phyloP scores from a whole-genome alignment of 2,888 invertebrate genomes.

The Philaethria dido region DNA sequence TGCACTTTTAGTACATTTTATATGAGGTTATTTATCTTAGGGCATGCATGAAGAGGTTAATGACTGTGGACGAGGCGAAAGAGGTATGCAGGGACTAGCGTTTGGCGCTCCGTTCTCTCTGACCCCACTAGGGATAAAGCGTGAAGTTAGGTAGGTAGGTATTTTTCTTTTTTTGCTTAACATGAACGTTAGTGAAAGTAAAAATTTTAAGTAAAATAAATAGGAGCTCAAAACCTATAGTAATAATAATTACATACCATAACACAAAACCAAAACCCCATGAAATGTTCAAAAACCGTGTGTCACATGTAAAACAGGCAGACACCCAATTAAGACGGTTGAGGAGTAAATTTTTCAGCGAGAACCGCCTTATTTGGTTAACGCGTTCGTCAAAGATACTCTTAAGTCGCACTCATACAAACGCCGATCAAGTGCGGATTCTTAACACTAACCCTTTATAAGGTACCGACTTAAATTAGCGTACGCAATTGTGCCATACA shows the following conservation, averaged over 20 bases:
- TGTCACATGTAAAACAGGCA: slow-evolving; percentile 59
- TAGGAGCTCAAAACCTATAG: too few species aligned
- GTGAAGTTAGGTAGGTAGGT: too few species aligned
- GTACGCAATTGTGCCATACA: slow-evolving; percentile 75
- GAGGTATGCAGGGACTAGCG: too few species aligned
- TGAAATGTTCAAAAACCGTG: slow-evolving; percentile 38
- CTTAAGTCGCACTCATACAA: slow-evolving; percentile 76
- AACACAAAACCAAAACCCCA: neutral
- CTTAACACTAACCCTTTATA: slow-evolving; percentile 78
- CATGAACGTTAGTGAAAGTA: too few species aligned
- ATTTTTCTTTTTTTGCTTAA: too few species aligned
- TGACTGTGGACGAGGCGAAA: too few species aligned
- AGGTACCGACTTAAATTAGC: slow-evolving; percentile 80
- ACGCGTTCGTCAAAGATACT: slow-evolving; percentile 71
- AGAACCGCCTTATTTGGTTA: slow-evolving; percentile 77
- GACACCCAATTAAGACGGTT: slow-evolving; percentile 80
- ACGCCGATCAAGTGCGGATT: slow-evolving; percentile 80
- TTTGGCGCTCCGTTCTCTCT: too few species aligned
- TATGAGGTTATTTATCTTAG: too few species aligned
- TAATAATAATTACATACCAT: neutral
- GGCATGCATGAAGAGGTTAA: too few species aligned
- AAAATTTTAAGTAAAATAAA: too few species aligned
- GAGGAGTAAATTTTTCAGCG: slow-evolving; percentile 81
- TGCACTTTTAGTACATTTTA: too few species aligned
- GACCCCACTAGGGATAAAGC: too few species aligned